A percentile compares a stretch with the other conserved stretches of the same genome.
Conservation (phyloP, 2,888 invertebrate genomes). For the Rotaria sp. region DNA sequence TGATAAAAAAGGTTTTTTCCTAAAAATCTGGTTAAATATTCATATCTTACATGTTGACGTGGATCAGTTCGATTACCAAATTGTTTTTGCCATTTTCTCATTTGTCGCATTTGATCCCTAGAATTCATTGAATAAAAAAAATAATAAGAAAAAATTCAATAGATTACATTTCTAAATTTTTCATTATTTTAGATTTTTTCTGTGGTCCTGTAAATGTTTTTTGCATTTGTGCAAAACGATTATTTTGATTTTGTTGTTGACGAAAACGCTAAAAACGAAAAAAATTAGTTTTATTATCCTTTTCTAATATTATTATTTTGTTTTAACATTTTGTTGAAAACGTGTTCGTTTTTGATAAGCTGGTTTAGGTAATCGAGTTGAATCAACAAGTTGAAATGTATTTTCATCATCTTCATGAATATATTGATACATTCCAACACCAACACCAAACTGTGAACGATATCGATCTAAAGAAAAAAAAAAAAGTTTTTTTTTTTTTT, state of each 20-base stretch:
- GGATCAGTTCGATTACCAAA: conserved; percentile 24
- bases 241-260: conserved; percentile 56
- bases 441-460: conserved; percentile 51
- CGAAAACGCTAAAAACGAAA: conserved; percentile 54
- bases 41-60: background rate
- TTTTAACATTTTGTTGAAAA: conserved; percentile 35
- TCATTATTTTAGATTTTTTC: conserved; percentile 71
- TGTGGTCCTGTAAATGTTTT: conserved; percentile 55
- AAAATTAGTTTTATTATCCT: background rate
- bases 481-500: background rate
- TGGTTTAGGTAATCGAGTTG: conserved; percentile 58
- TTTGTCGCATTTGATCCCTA: conserved; percentile 31
- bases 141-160: conserved; percentile 23
- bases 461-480: conserved; percentile 51
- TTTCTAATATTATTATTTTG: background rate
- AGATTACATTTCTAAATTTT: conserved; percentile 60
- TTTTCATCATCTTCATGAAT: conserved; percentile 98
- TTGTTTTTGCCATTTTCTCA: conserved; percentile 35
- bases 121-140: conserved; percentile 2
- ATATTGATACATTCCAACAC: conserved; percentile 89
- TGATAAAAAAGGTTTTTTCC: too few relatives aligned
- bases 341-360: conserved; percentile 37
- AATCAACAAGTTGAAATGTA: conserved; percentile 94
- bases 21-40: too few relatives aligned
- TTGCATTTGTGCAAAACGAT: conserved; percentile 60